These are phyloP conservation scores for Catocala fraxini DNA, from an alignment of 2,888 invertebrate genomes.

Conservation along the genomic window DNA sequence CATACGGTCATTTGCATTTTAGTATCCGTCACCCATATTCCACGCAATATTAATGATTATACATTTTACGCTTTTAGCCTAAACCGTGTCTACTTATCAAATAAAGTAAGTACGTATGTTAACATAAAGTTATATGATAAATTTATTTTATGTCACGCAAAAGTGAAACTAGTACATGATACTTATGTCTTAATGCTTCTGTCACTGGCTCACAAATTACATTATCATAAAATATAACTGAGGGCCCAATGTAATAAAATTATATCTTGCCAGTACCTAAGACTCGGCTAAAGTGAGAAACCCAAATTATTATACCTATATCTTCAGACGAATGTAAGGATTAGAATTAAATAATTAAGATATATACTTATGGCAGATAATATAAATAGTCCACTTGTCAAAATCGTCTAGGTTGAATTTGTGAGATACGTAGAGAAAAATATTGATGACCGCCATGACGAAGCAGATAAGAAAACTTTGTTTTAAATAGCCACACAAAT, in stretches of 20 bases:
- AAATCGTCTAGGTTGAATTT: no score
- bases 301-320: background rate
- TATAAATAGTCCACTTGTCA: no score
- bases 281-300: background rate
- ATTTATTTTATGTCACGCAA: background rate
- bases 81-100: background rate
- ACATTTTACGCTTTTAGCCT: background rate
- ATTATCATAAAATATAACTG: constrained; percentile 1
- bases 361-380: no score
- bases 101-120: constrained; percentile 22
- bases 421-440: no score
- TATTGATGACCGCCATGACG: no score
- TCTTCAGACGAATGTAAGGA: background rate
- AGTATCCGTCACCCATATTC: constrained; percentile 43
- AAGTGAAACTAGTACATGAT: background rate
- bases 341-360: background rate
- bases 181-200: background rate
- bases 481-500: no score
- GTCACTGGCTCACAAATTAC: background rate
- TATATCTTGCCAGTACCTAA: background rate
- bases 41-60: constrained; percentile 27
- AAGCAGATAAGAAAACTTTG: no score
- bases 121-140: constrained; percentile 27
- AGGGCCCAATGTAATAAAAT: background rate
- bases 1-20: constrained; percentile 55